Percentiles rank a stretch among this genome's conserved stretches.
Evolutionary conservation across 2,888 invertebrate species (phyloP).

Genomic region (Drosophila falleni): DNA sequence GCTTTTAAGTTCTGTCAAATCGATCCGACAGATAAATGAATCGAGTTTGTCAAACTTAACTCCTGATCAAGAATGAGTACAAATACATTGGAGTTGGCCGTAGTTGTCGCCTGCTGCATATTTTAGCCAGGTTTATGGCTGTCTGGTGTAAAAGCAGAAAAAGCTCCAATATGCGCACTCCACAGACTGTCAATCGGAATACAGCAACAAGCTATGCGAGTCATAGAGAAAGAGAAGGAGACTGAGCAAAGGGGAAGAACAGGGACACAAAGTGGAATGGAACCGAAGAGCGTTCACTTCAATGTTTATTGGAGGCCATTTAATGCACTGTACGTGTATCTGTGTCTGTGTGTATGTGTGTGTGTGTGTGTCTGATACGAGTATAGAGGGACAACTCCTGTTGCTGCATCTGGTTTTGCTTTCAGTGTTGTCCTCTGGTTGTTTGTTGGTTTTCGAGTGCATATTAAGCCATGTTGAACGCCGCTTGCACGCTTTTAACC

Average conservation of each 20-base stretch:
- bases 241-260: not conserved
- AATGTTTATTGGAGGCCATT: conserved; percentile 72
- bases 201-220: conserved; percentile 49
- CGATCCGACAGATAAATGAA: not conserved
- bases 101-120: conserved; percentile 23
- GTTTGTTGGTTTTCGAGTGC: conserved; percentile 28
- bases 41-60: not conserved
- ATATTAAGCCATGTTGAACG: conserved; percentile 74
- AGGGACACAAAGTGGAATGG: conserved; percentile 9
- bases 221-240: conserved; percentile 11
- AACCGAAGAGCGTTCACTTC: conserved; percentile 45
- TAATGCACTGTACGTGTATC: conserved; percentile 47
- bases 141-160: conserved; percentile 27
- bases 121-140: conserved; percentile 21
- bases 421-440: not conserved
- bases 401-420: conserved; percentile 4
- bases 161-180: conserved; percentile 62
- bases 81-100: not conserved
- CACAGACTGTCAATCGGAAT: conserved; percentile 45
- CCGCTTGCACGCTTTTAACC: conserved; percentile 74
- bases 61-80: conserved; percentile 4
- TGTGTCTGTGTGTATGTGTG: conserved; percentile 27
- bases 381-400: conserved; percentile 4
- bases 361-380: conserved; percentile 13
- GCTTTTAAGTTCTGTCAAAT: not conserved